Base-by-base conservation (phyloP, 2,888 invertebrate genomes). In the Caenorhabditis drosophilae region DNA sequence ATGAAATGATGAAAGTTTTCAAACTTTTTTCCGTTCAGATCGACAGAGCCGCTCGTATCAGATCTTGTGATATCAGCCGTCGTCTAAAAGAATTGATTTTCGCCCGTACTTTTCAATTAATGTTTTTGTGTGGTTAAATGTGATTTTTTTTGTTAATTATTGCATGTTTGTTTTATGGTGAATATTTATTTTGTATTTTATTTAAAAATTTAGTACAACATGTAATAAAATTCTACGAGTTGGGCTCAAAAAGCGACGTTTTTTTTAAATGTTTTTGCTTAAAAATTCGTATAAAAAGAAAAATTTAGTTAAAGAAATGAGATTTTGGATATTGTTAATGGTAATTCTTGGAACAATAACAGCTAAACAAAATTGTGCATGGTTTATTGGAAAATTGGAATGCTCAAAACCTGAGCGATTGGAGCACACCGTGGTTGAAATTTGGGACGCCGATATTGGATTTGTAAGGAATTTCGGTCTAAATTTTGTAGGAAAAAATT, bases 361-460 rank as follows among this genome's bases (percentile, higher is more conserved):
- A 12, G 6, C 7, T 31, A 12, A 6, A 9, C 31, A 31, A 31
- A 31, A 78, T 52, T 80, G 79, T 57, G 67, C 77, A 7, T 80
- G 80, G 79, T 78, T 76, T 16, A 72, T 76, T 15, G 79, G 80
- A 4, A 55, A 60, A 36, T 46, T 73, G n/a, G 31, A 57, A 23
- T 80, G 78, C 58, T 67, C 62, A 22, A 71, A 77, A 50, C 70
- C 70, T 44, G 40, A 68, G 16, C 58, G 57, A 27, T 56, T 77
- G 7, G 54, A 35, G 18, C 68, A 76, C 47, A 50, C 77, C 7
- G 68, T 76, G 2, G 73, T 80, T 15, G 76, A 78, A 35, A 51
- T 80, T 15, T 80, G 67, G 67, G 80, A 80, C 44, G 62, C 70
- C 44, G 80, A 80, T 62, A 67, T 78, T 15, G 75, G 75, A 4